Base-by-base conservation (phyloP, 2,888 invertebrate species). In the Aricia artaxerxes region DNA sequence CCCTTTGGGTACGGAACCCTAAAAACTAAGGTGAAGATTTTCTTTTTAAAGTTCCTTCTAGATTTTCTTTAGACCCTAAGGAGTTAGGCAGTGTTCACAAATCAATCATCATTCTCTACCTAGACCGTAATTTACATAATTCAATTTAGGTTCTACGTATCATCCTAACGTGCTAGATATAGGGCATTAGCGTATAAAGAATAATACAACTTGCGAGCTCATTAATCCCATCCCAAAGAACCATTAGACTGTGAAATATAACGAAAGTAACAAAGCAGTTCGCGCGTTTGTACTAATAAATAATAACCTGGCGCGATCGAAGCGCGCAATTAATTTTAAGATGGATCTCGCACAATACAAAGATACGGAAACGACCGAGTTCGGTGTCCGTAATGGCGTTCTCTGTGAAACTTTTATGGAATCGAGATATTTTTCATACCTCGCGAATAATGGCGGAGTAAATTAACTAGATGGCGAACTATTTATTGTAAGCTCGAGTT, bases 321-420 rank as follows among this genome's bases (percentile, higher is more conserved):
- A 82, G 81, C 83, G 80, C 77, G 82, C 83, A 84, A 83, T 84
- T 84, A 84, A 84, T 84, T 83, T 84, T 80, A 83, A 83, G 83
- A 82, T 83, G 82, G 82, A 83, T 81, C 80, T 80, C 77, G 81
- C 81, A 82, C 80, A 80, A 82, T 82, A 82, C 82, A 83, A 83
- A 82, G 81, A 82, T 81, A 80, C 82, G 82, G 81, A 80, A 82
- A 69, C 82, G 82, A 80, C 81, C 73, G 82, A 81, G 81, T 82
- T 81, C 79, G 81, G 81, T 75, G 79, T 81, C 82, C 81, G 81
- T 82, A 83, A 83, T 82, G 78, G 79, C 78, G 79, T 78, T 82
- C 80, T 82, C 78, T 69, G 73, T 78, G 79, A 73, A 75, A 73
- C 60, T 79, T 79, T 79, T 44, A 64, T 60, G 73, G 40, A 60